phyloP scores from a whole-genome alignment of 2,113 vertebrate genomes.

The Nothocercus julius region DNA sequence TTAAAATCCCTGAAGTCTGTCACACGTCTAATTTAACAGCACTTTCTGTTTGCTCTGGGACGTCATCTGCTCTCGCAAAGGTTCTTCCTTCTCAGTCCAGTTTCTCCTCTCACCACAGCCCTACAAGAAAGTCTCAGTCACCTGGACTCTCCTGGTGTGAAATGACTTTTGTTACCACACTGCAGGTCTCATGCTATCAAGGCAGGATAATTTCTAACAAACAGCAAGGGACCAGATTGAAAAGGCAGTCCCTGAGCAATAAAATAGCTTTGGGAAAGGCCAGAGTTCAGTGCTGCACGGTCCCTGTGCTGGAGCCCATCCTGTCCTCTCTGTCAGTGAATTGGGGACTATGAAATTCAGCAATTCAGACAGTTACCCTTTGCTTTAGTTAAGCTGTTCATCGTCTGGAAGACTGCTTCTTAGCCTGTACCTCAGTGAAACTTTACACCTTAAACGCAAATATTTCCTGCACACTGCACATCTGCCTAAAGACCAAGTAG shows the following conservation, averaged over 20 bases:
- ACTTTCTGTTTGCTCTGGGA: not conserved
- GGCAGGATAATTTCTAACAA: not conserved
- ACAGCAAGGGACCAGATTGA: not conserved
- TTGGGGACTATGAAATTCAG: not conserved
- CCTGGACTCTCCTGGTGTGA: not conserved
- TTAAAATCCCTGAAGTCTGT: not conserved
- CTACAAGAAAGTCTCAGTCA: not conserved
- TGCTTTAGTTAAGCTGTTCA: not conserved
- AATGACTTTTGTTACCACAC: not conserved
- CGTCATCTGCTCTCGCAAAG: not conserved
- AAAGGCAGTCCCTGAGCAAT: not conserved
- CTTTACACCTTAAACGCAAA: fast-evolving
- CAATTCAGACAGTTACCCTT: not conserved
- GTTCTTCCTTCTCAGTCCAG: not conserved
- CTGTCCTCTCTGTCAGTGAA: too few species aligned
- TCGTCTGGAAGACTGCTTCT: not conserved
- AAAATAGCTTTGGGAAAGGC: not conserved
- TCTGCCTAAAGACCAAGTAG: not conserved
- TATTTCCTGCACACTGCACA: not conserved
- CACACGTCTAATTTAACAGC: not conserved
- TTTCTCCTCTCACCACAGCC: not conserved
- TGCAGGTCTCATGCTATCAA: not conserved
- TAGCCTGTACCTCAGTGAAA: not conserved
- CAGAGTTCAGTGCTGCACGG: not conserved
- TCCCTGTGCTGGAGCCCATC: not conserved